A percentile compares a stretch with the other conserved stretches of the same genome.
Conservation (phyloP, 2,797 vertebrate species). For the Lateolabrax maculatus region DNA sequence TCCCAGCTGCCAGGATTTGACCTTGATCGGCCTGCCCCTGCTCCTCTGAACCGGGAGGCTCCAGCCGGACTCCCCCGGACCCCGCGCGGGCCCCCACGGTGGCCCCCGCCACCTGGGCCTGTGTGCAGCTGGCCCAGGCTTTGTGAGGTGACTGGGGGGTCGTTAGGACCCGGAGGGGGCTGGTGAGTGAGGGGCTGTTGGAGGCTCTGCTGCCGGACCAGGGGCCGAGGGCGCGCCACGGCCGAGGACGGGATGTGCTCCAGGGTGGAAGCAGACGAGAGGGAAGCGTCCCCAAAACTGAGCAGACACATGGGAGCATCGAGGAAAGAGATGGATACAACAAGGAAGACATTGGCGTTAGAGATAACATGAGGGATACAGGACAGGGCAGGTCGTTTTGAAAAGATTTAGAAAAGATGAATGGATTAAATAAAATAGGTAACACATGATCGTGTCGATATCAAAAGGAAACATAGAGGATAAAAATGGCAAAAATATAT, state of each 20-base stretch:
- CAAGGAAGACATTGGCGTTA: constrained; percentile 52
- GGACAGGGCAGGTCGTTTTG: constrained; percentile 32
- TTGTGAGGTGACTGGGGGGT: constrained; percentile 97
- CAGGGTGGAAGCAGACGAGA: constrained; percentile 97
- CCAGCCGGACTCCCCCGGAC: constrained; percentile 92
- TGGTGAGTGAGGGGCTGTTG: constrained; percentile 98
- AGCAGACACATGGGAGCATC: constrained; percentile 47
- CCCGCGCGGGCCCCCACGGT: constrained; percentile 90
- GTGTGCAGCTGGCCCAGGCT: constrained; percentile 96
- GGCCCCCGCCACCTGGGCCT: constrained; percentile 89
- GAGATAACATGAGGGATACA: constrained; percentile 32
- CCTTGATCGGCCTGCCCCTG: constrained; percentile 90
- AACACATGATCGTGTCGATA: constrained; percentile 26
- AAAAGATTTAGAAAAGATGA: constrained; percentile 41
- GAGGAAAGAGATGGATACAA: constrained; percentile 49
- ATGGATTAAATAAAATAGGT: not conserved
- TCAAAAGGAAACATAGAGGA: constrained; percentile 34
- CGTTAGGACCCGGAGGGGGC: constrained; percentile 92
- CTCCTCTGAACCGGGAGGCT: constrained; percentile 90
- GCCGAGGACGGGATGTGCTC: constrained; percentile 97
- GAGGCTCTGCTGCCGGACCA: constrained; percentile 97
- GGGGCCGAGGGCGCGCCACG: constrained; percentile 93
- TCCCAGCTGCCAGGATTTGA: constrained; percentile 99
- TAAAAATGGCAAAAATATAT: constrained; percentile 52
- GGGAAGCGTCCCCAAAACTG: constrained; percentile 84